Evolutionary conservation across 2,113 vertebrate genomes (phyloP), one percentile per base, ranked within the genome.

Genomic region (Syngnathoides biaculeatus): DNA sequence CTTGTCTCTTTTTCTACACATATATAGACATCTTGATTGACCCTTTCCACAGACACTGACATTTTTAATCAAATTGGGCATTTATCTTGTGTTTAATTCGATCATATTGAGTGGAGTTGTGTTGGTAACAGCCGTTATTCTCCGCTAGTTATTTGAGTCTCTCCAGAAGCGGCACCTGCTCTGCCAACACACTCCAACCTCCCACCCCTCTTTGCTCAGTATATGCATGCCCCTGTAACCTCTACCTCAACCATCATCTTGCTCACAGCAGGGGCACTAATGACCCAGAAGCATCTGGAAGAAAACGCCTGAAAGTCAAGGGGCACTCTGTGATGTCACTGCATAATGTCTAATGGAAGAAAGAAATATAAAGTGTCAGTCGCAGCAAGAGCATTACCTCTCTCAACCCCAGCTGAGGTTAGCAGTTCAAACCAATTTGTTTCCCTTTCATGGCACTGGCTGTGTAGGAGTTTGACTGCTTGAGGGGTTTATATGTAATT

Each of bases 301-400:
- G 79, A 71, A 77, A 74, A 68, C 69, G 62, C 71, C 76, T 72
- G 67, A 65, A 69, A 70, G 85, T 79, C 75, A 78, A 30, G 65
- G 84, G 86, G 79, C 81, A 80, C 8, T 8, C 64, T 72, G 77
- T 86, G 86, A 89, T 86, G 87, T 89, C 84, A 89, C 84, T 85
- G 86, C 74, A 79, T 77, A 59, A 79, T 87, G 79, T 88, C 76
- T 56, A 61, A 60, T 68, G 59, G 62, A 65, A 60, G 64, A 69
- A 67, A 75, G 40, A 57, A 71, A 78, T 82, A 68, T 65, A 72
- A 77, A 77, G 78, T 74, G 84, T 77, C 79, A 72, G 59, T 58
- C 0, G 57, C 77, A 74, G 30, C 26, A 8, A 38, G 12, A 66
- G 60, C 68, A 5, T 73, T 80, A 75, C 75, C 84, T 85, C 74